Evolutionary conservation across 2,888 invertebrate genomes (phyloP).

Genomic region (Shargacucullia verbasci): DNA sequence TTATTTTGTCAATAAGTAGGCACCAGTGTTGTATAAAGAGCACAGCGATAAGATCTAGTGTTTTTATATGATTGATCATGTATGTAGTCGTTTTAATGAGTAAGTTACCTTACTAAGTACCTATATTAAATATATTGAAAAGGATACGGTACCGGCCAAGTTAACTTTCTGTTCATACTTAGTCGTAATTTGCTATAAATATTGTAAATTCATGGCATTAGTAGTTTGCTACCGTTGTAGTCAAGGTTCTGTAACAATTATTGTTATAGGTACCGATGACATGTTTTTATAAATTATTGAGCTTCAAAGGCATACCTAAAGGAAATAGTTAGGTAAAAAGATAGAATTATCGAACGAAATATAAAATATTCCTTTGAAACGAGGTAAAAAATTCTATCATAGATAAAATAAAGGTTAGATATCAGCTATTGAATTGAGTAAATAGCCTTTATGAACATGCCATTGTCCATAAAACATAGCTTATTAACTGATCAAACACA

Average conservation of each 20-base stretch:
- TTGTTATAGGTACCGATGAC: constrained; percentile 20
- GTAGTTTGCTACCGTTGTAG: neutral
- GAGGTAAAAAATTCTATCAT: neutral
- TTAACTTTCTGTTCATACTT: too few species aligned
- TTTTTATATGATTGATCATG: too few species aligned
- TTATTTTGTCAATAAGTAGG: too few species aligned
- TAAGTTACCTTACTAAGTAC: too few species aligned
- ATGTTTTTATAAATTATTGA: constrained; percentile 21
- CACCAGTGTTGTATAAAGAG: too few species aligned
- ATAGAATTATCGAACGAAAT: constrained; percentile 13
- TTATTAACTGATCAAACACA: constrained; percentile 51
- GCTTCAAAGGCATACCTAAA: constrained; percentile 9
- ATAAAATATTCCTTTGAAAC: neutral
- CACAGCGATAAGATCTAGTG: too few species aligned
- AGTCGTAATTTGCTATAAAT: neutral
- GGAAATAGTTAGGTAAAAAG: constrained; percentile 5
- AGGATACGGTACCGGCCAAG: too few species aligned
- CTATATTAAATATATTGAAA: too few species aligned
- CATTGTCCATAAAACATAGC: constrained; percentile 30
- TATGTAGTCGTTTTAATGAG: too few species aligned
- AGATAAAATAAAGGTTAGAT: constrained; percentile 5
- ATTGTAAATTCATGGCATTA: constrained; percentile 13
- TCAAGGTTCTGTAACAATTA: constrained; percentile 41
- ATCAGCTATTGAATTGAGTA: constrained; percentile 18
- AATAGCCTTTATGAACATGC: constrained; percentile 14